phyloP scores from a whole-genome alignment of 2,888 invertebrate species.

The Athalia rosae region DNA sequence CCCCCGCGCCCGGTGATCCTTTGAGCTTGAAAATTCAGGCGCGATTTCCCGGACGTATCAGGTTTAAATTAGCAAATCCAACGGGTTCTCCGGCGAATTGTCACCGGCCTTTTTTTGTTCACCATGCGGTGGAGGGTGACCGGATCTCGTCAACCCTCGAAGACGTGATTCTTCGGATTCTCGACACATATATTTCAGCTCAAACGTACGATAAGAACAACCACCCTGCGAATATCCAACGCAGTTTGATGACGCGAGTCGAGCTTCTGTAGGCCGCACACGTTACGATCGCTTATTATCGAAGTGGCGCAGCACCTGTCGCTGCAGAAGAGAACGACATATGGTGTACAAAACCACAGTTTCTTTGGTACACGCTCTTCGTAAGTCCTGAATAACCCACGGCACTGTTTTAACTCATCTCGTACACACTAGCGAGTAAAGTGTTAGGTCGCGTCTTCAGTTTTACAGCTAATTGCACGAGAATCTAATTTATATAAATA shows the following conservation, averaged over 20 bases:
- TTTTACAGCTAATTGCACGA: slow-evolving; percentile 39
- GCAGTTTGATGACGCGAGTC: not conserved
- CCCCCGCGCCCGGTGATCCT: not conserved
- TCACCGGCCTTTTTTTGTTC: too few relatives aligned
- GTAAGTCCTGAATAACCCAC: slow-evolving; percentile 4
- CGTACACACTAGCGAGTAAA: not conserved
- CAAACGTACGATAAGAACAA: slow-evolving; percentile 7
- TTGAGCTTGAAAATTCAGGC: slow-evolving; percentile 6
- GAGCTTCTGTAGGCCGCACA: not conserved
- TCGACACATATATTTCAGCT: not conserved
- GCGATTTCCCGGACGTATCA: not conserved
- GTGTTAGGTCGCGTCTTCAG: slow-evolving; percentile 20
- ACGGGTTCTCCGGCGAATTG: too few relatives aligned
- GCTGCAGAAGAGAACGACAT: slow-evolving; percentile 14
- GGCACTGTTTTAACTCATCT: slow-evolving; percentile 27
- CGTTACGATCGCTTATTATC: not conserved
- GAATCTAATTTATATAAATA: too few relatives aligned
- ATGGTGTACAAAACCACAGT: slow-evolving; percentile 40
- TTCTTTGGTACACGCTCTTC: not conserved
- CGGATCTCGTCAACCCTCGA: slow-evolving; percentile 28
- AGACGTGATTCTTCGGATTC: slow-evolving; percentile 27
- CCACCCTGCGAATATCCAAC: slow-evolving; percentile 4
- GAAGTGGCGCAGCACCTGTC: slow-evolving; percentile 41
- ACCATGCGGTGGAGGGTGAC: too few relatives aligned
- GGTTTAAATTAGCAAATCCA: not conserved